Conservation (phyloP, 2,888 invertebrate genomes). For the Aspidiotus rigidus region DNA sequence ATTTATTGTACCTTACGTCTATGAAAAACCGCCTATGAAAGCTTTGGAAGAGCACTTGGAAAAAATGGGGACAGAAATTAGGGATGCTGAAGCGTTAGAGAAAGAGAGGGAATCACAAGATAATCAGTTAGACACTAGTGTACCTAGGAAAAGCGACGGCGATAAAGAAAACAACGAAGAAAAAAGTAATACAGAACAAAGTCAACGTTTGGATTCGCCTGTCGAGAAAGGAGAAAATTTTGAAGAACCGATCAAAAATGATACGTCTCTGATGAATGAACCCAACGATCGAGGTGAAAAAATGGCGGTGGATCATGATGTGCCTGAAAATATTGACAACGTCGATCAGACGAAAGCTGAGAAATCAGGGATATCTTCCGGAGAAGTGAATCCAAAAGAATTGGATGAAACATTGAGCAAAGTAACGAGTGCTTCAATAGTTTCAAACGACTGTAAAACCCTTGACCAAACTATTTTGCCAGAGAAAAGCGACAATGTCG, state of each 20-base stretch:
- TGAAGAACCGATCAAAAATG: neutral
- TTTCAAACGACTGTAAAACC: neutral
- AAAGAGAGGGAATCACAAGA: conserved; percentile 44
- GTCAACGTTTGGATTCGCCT: neutral
- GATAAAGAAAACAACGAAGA: conserved; percentile 40
- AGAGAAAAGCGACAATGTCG: conserved; percentile 10
- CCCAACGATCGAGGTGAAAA: conserved; percentile 18
- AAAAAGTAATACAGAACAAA: conserved; percentile 42
- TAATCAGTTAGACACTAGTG: conserved; percentile 43
- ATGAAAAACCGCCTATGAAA: conserved; percentile 76
- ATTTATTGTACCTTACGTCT: conserved; percentile 86
- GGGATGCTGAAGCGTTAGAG: conserved; percentile 41
- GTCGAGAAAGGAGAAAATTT: neutral
- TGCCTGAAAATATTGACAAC: conserved; percentile 41
- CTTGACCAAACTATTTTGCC: neutral
- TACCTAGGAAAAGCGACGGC: conserved; percentile 36
- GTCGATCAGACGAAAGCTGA: neutral
- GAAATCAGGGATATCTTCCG: neutral
- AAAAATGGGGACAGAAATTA: conserved; percentile 47
- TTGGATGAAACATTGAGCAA: neutral
- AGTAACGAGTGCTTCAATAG: neutral
- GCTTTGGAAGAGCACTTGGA: conserved; percentile 65
- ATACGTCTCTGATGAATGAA: neutral
- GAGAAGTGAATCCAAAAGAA: too few relatives aligned
- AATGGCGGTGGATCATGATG: conserved; percentile 34